phyloP scores from a whole-genome alignment of 1,140 invertebrate genomes.

The Procambarus virginalis region DNA sequence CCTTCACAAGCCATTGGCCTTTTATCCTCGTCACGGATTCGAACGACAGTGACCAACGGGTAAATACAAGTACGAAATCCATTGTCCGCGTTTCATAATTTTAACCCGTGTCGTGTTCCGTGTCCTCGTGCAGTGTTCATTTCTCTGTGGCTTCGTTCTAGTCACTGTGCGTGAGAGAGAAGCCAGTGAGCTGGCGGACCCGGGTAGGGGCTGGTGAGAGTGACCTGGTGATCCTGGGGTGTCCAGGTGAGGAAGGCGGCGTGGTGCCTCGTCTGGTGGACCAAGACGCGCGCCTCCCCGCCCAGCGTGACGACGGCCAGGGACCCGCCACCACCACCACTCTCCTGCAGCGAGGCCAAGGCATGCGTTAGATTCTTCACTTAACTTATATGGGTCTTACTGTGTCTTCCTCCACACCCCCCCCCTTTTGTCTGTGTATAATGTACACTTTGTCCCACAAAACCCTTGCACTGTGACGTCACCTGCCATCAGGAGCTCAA shows the following conservation, averaged over 20 bases:
- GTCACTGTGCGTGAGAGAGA: neutral
- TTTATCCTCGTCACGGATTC: no score
- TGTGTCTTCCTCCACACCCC: no score
- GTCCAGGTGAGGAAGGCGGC: neutral
- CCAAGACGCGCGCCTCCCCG: neutral
- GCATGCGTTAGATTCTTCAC: no score
- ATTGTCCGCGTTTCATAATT: neutral
- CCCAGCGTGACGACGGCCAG: neutral
- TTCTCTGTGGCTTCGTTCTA: neutral
- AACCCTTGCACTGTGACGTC: no score
- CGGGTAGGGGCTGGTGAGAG: neutral
- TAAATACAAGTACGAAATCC: neutral
- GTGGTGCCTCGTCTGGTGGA: neutral
- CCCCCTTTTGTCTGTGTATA: no score
- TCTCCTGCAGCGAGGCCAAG: neutral
- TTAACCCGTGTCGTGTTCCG: neutral
- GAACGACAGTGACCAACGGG: no score
- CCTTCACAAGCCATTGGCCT: no score
- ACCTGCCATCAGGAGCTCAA: no score
- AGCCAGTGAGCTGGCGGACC: neutral
- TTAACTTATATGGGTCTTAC: no score
- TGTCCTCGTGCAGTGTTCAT: neutral
- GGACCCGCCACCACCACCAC: neutral
- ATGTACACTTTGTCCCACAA: no score
- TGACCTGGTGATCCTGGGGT: neutral